A percentile compares a stretch with the other conserved stretches of the same genome.
phyloP scores from a whole-genome alignment of 1,140 invertebrate genomes.

The Sminthurinus signatus region DNA sequence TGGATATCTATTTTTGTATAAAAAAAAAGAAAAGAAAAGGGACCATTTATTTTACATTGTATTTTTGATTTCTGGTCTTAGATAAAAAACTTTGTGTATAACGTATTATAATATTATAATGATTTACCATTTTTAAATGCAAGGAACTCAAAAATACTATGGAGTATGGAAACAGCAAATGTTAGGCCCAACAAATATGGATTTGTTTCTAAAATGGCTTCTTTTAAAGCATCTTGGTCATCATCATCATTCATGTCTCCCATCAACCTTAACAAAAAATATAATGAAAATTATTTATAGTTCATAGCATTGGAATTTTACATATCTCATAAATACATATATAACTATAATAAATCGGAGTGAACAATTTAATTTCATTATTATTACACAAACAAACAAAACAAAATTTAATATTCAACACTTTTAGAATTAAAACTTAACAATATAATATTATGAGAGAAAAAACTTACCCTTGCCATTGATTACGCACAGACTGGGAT shows the following conservation, averaged over 20 bases:
- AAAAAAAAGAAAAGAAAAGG: neutral
- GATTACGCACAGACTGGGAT: slow-evolving; percentile 82
- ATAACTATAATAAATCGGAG: too few species aligned
- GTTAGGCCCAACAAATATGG: slow-evolving; percentile 90
- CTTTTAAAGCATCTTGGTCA: slow-evolving; percentile 95
- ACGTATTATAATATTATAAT: neutral
- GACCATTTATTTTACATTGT: too few species aligned
- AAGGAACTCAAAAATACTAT: slow-evolving; percentile 96
- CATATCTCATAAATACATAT: too few species aligned
- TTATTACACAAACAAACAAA: too few species aligned
- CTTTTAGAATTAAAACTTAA: slow-evolving; percentile 29
- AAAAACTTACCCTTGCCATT: slow-evolving; percentile 57
- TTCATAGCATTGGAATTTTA: too few species aligned
- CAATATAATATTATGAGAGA: slow-evolving; percentile 52
- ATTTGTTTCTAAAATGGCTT: slow-evolving; percentile 93
- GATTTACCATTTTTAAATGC: slow-evolving; percentile 94
- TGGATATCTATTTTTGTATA: slow-evolving; percentile 72
- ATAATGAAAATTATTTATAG: too few species aligned
- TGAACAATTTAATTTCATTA: too few species aligned
- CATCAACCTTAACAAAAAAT: too few species aligned
- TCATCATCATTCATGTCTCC: slow-evolving; percentile 73
- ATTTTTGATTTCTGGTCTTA: too few species aligned
- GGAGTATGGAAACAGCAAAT: slow-evolving; percentile 85
- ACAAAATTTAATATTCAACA: slow-evolving; percentile 30
- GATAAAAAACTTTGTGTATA: too few species aligned